phyloP scores from a whole-genome alignment of 2,888 invertebrate species.

The Ichneumon xanthorius region DNA sequence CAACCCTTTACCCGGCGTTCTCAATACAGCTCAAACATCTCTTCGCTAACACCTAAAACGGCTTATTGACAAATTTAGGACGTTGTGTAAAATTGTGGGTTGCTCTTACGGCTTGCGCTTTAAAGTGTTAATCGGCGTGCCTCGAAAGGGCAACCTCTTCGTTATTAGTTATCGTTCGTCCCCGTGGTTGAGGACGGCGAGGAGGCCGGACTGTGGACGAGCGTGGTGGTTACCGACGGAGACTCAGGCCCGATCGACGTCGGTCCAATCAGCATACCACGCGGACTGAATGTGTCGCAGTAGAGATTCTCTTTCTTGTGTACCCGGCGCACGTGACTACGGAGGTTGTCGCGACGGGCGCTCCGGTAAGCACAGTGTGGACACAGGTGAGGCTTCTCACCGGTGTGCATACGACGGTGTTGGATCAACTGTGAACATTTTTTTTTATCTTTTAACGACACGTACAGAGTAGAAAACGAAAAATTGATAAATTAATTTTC shows the following conservation, averaged over 20 bases:
- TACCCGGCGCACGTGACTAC: conserved; percentile 86
- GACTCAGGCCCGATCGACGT: conserved; percentile 59
- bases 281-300: conserved; percentile 87
- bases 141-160: conserved; percentile 63
- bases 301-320: conserved; percentile 87
- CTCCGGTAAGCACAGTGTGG: conserved; percentile 87
- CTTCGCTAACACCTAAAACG: conserved; percentile 68
- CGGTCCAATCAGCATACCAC: conserved; percentile 84
- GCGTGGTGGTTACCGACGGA: conserved; percentile 53
- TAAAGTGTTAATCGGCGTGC: conserved; percentile 41
- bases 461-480: not conserved
- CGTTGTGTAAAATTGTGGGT: conserved; percentile 71
- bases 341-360: conserved; percentile 86
- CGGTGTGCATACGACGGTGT: conserved; percentile 87
- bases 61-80: conserved; percentile 80
- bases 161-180: conserved; percentile 76
- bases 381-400: conserved; percentile 87
- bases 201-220: conserved; percentile 76
- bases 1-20: conserved; percentile 28
- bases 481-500: not conserved
- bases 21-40: conserved; percentile 29
- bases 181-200: conserved; percentile 79
- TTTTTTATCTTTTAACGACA: not conserved
- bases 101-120: conserved; percentile 40
- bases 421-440: conserved; percentile 84